Conservation (phyloP, 2,888 invertebrate genomes). For the Metallyticus violacea region DNA sequence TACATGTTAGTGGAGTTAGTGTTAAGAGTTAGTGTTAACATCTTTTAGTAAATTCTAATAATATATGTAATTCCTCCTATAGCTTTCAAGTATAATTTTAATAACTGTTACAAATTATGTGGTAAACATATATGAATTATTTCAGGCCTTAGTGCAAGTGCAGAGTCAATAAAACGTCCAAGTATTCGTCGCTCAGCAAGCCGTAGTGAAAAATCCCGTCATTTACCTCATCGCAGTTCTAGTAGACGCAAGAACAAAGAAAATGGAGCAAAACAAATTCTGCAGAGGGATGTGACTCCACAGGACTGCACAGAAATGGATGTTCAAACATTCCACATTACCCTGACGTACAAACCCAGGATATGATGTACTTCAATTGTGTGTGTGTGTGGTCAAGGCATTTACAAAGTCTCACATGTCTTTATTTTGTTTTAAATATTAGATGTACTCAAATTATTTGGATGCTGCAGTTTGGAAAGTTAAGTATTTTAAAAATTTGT, state of each 20-base stretch:
- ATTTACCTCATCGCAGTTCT: slow-evolving; percentile 50
- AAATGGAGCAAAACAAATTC: slow-evolving; percentile 43
- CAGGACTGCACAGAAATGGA: slow-evolving; percentile 53
- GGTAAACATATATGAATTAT: too few relatives aligned
- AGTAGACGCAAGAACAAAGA: slow-evolving; percentile 53
- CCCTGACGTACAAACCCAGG: slow-evolving; percentile 52
- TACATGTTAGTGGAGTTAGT: too few relatives aligned
- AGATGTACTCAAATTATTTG: too few relatives aligned
- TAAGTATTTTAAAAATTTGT: too few relatives aligned
- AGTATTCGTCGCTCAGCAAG: slow-evolving; percentile 53
- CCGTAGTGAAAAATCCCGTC: slow-evolving; percentile 48
- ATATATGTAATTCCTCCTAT: too few relatives aligned
- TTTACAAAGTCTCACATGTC: not conserved
- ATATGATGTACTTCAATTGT: slow-evolving; percentile 41
- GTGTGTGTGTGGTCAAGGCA: not conserved
- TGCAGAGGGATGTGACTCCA: slow-evolving; percentile 38
- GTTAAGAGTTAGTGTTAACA: too few relatives aligned
- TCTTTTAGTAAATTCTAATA: too few relatives aligned
- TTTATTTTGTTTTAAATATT: too few relatives aligned
- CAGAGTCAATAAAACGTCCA: slow-evolving; percentile 60
- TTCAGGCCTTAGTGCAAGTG: slow-evolving; percentile 57
- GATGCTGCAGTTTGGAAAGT: too few relatives aligned
- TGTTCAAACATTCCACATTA: slow-evolving; percentile 52
- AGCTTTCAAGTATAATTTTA: too few relatives aligned
- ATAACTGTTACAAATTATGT: too few relatives aligned